Base-by-base conservation (phyloP, 2,797 vertebrate species). In the Chaunax sp. region DNA sequence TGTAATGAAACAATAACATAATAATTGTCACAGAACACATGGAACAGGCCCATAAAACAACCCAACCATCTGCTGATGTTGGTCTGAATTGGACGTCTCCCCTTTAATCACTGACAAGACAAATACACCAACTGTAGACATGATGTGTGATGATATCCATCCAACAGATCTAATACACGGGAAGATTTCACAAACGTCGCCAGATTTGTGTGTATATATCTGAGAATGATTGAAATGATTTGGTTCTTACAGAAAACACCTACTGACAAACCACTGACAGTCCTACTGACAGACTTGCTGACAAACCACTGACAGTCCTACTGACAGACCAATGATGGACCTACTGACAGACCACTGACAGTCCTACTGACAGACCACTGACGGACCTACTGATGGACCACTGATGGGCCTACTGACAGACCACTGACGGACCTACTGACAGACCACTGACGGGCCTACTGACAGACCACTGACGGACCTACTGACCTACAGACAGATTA, bases 11-110 rank as follows among this genome's bases (percentile, higher is more conserved):
- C 71, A 41, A 30, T 40, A 19, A 20, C 1, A 3, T 19, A 60
- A 62, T 76, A 69, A 75, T 66, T 67, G 58, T 69, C 73, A 41
- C 19, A 45, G 50, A 69, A 72, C 81, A 73, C 72, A 69, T 62
- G 60, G 69, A 72, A 33, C 2, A 16, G 30, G 9, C 47, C 41
- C 51, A 30, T 76, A 65, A 78, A 62, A 64, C 43, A 45, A 61
- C 58, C 65, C 69, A 66, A 57, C 67, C 63, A 45, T 51, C 58
- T 41, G 81, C 49, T 62, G 65, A 64, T 75, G 77, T 10, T 47
- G 40, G 57, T 70, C 57, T 74, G n/a, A 33, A 22, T 58, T 26
- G 57, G 38, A 56, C 40, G 46, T 68, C 28, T 51, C 56, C 54
- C 13, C 20, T 65, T 62, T 56, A 77, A 82, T 81, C 16, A 33